Percentiles rank a stretch among this genome's conserved stretches.
Evolutionary conservation across 2,797 vertebrate genomes (phyloP).

Genomic region (Esox lucius): DNA sequence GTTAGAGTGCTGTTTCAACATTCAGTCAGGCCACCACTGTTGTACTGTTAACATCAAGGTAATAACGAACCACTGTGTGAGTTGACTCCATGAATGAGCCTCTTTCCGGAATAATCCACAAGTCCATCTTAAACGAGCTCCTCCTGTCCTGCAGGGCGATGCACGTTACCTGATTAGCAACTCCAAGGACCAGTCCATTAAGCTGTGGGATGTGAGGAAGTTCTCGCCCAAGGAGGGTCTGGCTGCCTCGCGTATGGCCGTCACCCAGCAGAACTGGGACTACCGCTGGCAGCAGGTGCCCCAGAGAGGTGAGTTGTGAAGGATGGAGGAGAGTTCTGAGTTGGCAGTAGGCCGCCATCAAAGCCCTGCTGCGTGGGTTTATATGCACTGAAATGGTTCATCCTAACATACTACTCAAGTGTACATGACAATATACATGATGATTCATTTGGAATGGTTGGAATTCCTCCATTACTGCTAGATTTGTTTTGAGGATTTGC

Average conservation of each 20-base stretch:
- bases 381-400: neutral
- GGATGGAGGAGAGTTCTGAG: neutral
- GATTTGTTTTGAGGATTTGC: too few relatives aligned
- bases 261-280: constrained; percentile 93
- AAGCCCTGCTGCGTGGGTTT: neutral
- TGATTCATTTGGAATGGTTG: too few relatives aligned
- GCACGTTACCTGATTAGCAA: constrained; percentile 92
- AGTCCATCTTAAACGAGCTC: neutral
- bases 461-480: too few relatives aligned
- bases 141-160: constrained; percentile 76
- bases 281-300: constrained; percentile 96
- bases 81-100: neutral
- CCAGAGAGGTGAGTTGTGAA: constrained; percentile 79
- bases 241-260: constrained; percentile 86
- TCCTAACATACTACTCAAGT: too few relatives aligned
- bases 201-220: constrained; percentile 91
- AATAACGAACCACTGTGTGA: neutral
- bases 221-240: constrained; percentile 88
- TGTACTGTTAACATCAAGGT: neutral
- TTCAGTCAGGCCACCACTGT: neutral
- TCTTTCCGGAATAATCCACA: neutral
- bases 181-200: constrained; percentile 95
- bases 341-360: neutral
- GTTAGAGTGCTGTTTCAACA: neutral
- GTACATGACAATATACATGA: too few relatives aligned